Evolutionary conservation across 1,140 invertebrate genomes (phyloP), one percentile per base, ranked within the genome.

Genomic region (Bombus ignitus): DNA sequence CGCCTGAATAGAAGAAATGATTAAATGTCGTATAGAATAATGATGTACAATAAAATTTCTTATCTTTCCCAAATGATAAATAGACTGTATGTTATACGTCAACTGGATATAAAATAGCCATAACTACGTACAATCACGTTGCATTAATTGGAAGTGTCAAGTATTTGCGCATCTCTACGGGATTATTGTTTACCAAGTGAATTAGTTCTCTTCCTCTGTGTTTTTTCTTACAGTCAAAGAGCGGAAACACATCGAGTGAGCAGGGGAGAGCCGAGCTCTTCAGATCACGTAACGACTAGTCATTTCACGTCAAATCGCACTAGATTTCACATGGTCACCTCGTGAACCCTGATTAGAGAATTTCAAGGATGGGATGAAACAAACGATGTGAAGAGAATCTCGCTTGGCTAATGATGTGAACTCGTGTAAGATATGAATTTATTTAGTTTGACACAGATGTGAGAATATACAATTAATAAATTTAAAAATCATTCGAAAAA

Each of bases 171-270:
- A 85, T 81, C 83, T 59, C 70, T 53, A 74, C 44, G 78, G 71
- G 81, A 85, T 85, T 85, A 74, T 85, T 81, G 70, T 85, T 85
- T 85, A 81, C 59, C 53, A 15, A 66, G 35, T 66, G 71, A 85
- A 74, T 81, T 85, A 72, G 39, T 80, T 59, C 35, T 57, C 59
- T 1, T 37, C 32, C 28, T 25, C 2, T 12, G 39, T 37, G 57
- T 44, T 68, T 72, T 57, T 72, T 42, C 73, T 80, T 25, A 18
- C 0, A n/a, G 25, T 22, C 6, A n/a, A 62, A 62, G 28, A 53
- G 42, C 18, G 25, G 42, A 57, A 80, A 62, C 42, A 25, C 70
- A 28, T 62, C 42, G 18, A 74, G 39, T n/a, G n/a, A 12, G 25
- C 28, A 4, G 2, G 25, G 15, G 35, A 12, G 25, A 59, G 66